These are phyloP conservation scores for Chloropsis hardwickii DNA, from an alignment of 2,113 vertebrate genomes.

Conservation along the genomic window DNA sequence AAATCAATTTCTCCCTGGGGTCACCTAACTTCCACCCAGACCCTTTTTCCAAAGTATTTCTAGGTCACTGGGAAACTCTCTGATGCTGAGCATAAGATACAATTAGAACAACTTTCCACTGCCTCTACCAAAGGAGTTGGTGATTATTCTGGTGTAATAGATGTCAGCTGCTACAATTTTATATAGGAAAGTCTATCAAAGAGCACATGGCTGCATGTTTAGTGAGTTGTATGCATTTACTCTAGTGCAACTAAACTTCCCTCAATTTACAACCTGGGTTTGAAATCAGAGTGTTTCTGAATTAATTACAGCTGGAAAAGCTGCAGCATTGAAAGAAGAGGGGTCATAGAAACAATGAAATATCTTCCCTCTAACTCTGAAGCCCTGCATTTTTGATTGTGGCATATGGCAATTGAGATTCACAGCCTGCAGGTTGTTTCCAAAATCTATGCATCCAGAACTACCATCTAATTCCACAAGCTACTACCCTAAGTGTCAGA, in stretches of 20 bases:
- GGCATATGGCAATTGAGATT: background rate
- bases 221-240: background rate
- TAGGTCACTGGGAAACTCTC: background rate
- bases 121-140: background rate
- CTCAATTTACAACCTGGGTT: background rate
- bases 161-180: background rate
- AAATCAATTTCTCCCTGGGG: constrained; percentile 18
- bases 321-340: background rate
- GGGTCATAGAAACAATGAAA: background rate
- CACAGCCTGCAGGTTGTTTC: background rate
- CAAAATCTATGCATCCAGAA: background rate
- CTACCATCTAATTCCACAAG: background rate
- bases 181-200: background rate
- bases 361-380: background rate
- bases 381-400: background rate
- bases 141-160: background rate
- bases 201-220: background rate
- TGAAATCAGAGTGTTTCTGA: background rate
- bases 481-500: background rate
- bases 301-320: background rate
- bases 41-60: constrained; percentile 2
- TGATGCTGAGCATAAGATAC: background rate
- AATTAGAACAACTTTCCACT: background rate
- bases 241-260: background rate
- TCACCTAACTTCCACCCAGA: constrained; percentile 16